Base-by-base conservation (phyloP, 2,797 vertebrate genomes). In the Halcyon smyrnensis region DNA sequence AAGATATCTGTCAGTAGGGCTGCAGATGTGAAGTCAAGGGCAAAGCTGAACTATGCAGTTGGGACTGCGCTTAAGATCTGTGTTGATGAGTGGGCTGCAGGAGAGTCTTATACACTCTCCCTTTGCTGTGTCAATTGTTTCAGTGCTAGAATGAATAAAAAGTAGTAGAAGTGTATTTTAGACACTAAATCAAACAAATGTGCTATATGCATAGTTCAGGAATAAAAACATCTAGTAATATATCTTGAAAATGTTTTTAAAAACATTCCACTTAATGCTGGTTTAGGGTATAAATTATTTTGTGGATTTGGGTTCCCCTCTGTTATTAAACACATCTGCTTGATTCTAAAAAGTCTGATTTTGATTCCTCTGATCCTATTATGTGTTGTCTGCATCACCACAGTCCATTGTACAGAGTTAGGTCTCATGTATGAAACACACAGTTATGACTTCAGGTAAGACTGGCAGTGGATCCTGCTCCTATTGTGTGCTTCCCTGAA, bases 101-200 rank as follows among this genome's bases (percentile, higher is more conserved):
- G 27, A n/a, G 4, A 48, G 9, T 63, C 75, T 83, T 3, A 13
- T 46, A 34, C 8, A 12, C n/a, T 74, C 54, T 80, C 16, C 25
- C 28, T 87, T 82, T 62, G 24, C 63, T 70, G 9, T 90, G 80
- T 75, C 90, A 93, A 93, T 90, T 87, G 46, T 94, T 78, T 95
- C 67, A 64, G 30, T 70, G 80, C 56, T 93, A 90, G 59, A 41
- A 88, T 63, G 79, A 89, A 89, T 84, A 84, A 90, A 76, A 94
- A 90, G 74, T 91, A 90, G 43, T 94, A 79, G 59, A 95, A 93
- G 24, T 90, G 91, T 90, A 90, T 94, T 95, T 93, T 84, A 93
- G 70, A 15, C 70, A 36, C 36, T 93, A 94, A 94, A 96, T 97
- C 93, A 95, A 89, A 57, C 67, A 79, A 93, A 96, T 92, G 86